A percentile compares a stretch with the other conserved stretches of the same genome.
Evolutionary conservation across 2,888 invertebrate species (phyloP).

Genomic region (Biston stratarius): DNA sequence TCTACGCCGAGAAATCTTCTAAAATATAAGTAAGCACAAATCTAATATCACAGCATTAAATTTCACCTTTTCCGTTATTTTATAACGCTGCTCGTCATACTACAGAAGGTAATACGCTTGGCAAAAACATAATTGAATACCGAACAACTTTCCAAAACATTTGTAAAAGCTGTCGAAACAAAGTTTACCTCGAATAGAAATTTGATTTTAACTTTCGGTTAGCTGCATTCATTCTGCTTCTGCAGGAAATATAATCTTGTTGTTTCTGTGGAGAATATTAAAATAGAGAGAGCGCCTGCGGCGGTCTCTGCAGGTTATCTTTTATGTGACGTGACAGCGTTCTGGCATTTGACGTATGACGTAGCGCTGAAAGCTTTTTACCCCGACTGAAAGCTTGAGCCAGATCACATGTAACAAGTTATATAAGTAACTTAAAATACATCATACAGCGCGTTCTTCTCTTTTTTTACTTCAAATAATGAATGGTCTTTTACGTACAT

Average conservation of each 20-base stretch:
- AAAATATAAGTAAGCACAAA: constrained; percentile 26
- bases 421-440: constrained; percentile 47
- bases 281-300: constrained; percentile 2
- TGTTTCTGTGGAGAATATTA: constrained; percentile 30
- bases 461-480: not conserved
- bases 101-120: constrained; percentile 34
- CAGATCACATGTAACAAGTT: constrained; percentile 27
- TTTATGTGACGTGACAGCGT: constrained; percentile 32
- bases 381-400: constrained; percentile 16
- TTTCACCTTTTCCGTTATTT: constrained; percentile 38
- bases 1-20: constrained; percentile 29
- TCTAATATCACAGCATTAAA: constrained; percentile 38
- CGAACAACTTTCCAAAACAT: constrained; percentile 59
- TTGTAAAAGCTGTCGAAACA: constrained; percentile 60
- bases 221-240: constrained; percentile 43
- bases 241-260: constrained; percentile 37
- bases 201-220: constrained; percentile 56
- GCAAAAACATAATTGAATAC: constrained; percentile 60
- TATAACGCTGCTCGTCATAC: constrained; percentile 30
- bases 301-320: constrained; percentile 21
- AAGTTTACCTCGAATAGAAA: constrained; percentile 54
- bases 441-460: constrained; percentile 39
- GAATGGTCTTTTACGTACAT: no score
- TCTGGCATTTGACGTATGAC: constrained; percentile 36
- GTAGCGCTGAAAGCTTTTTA: constrained; percentile 36